Evolutionary conservation across 2,888 invertebrate species (phyloP), one percentile per base, ranked within the genome.

Genomic region (Hyppa rectilinea): DNA sequence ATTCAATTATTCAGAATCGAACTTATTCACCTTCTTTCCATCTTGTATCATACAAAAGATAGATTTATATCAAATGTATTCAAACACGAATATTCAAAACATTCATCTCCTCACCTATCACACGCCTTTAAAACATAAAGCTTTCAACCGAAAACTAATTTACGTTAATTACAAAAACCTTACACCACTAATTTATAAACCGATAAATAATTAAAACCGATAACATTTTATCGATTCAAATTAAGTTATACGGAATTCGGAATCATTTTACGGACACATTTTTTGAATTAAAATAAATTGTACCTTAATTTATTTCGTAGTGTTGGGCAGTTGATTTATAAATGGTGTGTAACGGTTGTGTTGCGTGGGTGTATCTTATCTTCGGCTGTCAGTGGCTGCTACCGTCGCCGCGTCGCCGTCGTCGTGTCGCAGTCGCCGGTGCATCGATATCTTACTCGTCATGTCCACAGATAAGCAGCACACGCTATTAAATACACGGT

Each of bases 341-440:
- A 69, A 71, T 59, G 74, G 76, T 73, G 59, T 80, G 76, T 82
- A 76, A 81, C 78, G 79, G 83, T 64, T 80, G 78, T 86, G 84
- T 84, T 78, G 85, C 78, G 88, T 87, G 77, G 88, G 90, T 75
- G 89, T 87, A 87, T 89, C 89, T 92, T 92, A 92, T 93, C 92
- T 90, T 34, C 29, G 67, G 70, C 90, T 92, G 93, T 92, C 93
- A 92, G 85, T 81, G 76, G 63, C 81, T 82, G 90, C 89, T 89
- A 89, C 89, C 84, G 88, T 80, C 84, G 84, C 85, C 67, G 84
- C 86, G 68, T 61, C 82, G 88, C 86, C 87, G 88, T 82, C 81
- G 75, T 63, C 82, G 79, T 70, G 78, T 77, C 76, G 59, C 14
- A 58, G 75, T 80, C 74, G 72, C 71, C 72, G 31, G 80, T 84